Conservation (phyloP, 2,797 vertebrate species). For the Peromyscus attwateri region DNA sequence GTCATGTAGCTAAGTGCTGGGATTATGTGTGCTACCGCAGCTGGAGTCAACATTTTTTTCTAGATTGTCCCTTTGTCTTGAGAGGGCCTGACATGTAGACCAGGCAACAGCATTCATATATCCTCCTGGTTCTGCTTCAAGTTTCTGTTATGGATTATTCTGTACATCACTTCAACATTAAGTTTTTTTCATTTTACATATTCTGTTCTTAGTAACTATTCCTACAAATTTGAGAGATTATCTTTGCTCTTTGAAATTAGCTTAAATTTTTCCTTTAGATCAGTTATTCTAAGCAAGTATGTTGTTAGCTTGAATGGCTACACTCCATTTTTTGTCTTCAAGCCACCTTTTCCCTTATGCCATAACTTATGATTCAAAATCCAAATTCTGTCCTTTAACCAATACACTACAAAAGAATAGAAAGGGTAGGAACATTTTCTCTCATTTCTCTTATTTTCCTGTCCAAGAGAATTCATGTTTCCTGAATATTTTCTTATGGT, state of each 20-base stretch:
- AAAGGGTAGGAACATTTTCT: slow-evolving; percentile 18
- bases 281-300: slow-evolving; percentile 11
- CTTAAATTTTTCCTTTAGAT: slow-evolving; percentile 37
- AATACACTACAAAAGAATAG: not conserved
- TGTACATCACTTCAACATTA: not conserved
- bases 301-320: not conserved
- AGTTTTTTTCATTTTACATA: slow-evolving; percentile 40
- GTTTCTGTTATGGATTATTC: not conserved
- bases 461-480: not conserved
- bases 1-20: too few species aligned
- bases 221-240: slow-evolving; percentile 14
- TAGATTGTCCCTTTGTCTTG: not conserved
- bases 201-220: slow-evolving; percentile 45
- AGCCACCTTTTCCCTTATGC: not conserved
- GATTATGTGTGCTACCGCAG: not conserved
- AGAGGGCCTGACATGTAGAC: not conserved
- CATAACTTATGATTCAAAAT: slow-evolving; percentile 1
- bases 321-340: not conserved
- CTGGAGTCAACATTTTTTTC: slow-evolving; percentile 1
- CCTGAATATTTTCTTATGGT: not conserved
- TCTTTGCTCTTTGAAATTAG: slow-evolving; percentile 52
- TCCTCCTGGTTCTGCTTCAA: not conserved
- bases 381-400: slow-evolving; percentile 41
- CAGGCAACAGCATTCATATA: too few species aligned
- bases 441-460: slow-evolving; percentile 51